These are phyloP conservation scores for Papilio helenus DNA, from an alignment of 1,140 invertebrate species.

Conservation along the genomic window DNA sequence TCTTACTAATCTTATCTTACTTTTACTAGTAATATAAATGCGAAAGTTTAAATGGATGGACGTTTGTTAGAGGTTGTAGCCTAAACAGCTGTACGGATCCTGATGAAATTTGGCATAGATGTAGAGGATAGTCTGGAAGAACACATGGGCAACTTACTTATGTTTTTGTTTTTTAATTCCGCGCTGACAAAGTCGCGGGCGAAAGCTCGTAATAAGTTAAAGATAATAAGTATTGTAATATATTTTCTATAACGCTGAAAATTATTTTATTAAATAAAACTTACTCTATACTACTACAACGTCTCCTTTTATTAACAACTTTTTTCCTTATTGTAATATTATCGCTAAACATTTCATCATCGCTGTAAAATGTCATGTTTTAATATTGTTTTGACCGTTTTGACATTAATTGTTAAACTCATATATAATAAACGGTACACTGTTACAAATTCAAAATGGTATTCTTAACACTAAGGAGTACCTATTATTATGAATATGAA, in stretches of 20 bases:
- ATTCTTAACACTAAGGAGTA: not conserved
- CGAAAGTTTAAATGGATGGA: too few species aligned
- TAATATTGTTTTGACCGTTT: not conserved
- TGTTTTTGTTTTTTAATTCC: too few species aligned
- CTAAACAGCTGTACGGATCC: too few species aligned
- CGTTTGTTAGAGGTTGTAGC: too few species aligned
- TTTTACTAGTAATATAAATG: too few species aligned
- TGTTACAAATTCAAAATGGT: not conserved
- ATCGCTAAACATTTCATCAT: constrained; percentile 11
- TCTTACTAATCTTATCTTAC: too few species aligned
- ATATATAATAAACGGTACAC: not conserved
- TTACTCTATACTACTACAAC: not conserved
- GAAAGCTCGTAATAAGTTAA: not conserved
- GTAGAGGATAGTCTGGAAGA: too few species aligned
- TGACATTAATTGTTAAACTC: not conserved
- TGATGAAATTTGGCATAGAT: too few species aligned
- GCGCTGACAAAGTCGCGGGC: too few species aligned
- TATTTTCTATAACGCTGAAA: not conserved
- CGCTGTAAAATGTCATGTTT: not conserved
- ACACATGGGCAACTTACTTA: too few species aligned
- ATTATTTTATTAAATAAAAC: not conserved
- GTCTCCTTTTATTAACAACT: not conserved
- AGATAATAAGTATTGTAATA: not conserved
- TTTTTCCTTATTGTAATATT: not conserved
- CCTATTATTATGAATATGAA: not conserved